These are phyloP conservation scores for Pilophorus perplexus DNA, from an alignment of 2,888 invertebrate genomes.

Conservation along the genomic window DNA sequence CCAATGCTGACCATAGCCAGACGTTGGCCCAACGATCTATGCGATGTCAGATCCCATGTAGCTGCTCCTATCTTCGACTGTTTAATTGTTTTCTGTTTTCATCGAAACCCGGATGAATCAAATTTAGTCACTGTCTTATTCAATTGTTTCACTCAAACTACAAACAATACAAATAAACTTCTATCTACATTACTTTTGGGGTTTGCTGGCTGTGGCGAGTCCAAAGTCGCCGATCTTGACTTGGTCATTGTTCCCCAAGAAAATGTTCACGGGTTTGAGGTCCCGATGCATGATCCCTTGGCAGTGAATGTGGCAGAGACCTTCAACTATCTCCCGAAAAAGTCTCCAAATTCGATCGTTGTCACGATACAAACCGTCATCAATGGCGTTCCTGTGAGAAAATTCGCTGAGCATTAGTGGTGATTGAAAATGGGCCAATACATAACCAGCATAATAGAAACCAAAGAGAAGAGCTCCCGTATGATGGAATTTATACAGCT, in stretches of 20 bases:
- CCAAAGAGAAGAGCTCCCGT: background rate
- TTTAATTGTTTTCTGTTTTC: no score
- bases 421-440: no score
- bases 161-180: no score
- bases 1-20: no score
- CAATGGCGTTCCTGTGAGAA: slow-evolving; percentile 71
- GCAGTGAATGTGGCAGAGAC: slow-evolving; percentile 86
- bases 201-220: slow-evolving; percentile 74
- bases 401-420: background rate
- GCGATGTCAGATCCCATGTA: no score
- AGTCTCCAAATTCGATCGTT: slow-evolving; percentile 82
- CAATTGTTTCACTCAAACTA: no score
- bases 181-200: slow-evolving; percentile 48
- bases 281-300: slow-evolving; percentile 86
- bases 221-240: slow-evolving; percentile 99
- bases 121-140: no score
- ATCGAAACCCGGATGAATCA: no score
- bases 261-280: slow-evolving; percentile 88
- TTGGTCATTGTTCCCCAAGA: slow-evolving; percentile 89
- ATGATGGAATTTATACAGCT: background rate
- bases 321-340: slow-evolving; percentile 92
- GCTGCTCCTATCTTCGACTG: no score
- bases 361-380: slow-evolving; percentile 72
- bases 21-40: no score
- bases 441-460: no score